phyloP scores from a whole-genome alignment of 1,140 invertebrate species.

The Halictus rubicundus region DNA sequence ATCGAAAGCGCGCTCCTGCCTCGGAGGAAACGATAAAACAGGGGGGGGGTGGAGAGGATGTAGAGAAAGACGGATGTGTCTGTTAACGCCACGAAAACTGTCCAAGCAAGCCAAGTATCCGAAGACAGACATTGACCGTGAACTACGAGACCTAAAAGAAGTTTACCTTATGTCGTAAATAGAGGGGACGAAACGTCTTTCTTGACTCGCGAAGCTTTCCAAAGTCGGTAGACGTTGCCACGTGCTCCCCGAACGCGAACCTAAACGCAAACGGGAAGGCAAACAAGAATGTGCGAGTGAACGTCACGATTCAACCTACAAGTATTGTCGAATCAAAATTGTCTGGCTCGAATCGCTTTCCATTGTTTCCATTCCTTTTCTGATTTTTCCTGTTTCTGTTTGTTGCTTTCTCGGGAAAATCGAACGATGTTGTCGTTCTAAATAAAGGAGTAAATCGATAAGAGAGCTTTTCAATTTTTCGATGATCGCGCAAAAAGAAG shows the following conservation, averaged over 20 bases:
- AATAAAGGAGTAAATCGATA: background rate
- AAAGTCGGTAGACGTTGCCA: conserved; percentile 39
- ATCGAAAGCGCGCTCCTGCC: conserved; percentile 1
- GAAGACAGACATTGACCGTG: conserved; percentile 76
- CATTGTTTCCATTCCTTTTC: too few species aligned
- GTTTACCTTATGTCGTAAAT: conserved; percentile 77
- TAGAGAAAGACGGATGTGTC: conserved; percentile 70
- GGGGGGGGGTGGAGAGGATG: background rate
- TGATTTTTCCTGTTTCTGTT: too few species aligned
- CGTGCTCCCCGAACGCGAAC: conserved; percentile 33
- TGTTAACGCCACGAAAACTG: conserved; percentile 66
- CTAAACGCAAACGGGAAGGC: too few species aligned
- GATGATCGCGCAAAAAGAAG: too few species aligned
- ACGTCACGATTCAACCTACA: too few species aligned
- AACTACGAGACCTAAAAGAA: conserved; percentile 65
- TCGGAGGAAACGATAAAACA: background rate
- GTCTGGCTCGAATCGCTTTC: too few species aligned
- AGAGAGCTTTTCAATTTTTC: background rate
- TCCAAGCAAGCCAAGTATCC: conserved; percentile 66
- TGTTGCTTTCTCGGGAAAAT: too few species aligned
- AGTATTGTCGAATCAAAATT: too few species aligned
- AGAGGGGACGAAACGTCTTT: conserved; percentile 58
- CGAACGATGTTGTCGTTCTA: too few species aligned
- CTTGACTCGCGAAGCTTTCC: conserved; percentile 52
- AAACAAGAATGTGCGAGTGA: too few species aligned